Conservation (phyloP, 2,113 vertebrate genomes). For the Piprites chloris region DNA sequence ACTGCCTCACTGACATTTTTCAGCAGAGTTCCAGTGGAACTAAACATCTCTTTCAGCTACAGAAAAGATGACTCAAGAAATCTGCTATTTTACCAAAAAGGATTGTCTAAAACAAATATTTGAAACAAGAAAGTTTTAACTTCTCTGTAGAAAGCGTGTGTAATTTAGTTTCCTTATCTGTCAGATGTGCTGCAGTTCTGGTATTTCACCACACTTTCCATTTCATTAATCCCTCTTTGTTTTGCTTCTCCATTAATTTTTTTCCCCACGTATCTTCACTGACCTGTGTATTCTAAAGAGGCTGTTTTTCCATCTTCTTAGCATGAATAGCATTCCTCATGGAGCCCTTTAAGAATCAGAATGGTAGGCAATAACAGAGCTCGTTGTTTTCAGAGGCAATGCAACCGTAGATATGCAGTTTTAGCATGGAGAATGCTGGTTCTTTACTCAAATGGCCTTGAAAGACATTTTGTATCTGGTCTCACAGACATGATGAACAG, state of each 20-base stretch:
- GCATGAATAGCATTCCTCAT: neutral
- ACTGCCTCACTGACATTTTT: neutral
- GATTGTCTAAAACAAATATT: neutral
- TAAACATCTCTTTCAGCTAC: neutral
- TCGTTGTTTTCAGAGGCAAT: neutral
- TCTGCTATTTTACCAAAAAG: neutral
- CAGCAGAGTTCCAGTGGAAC: neutral
- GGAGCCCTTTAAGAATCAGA: neutral
- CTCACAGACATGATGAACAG: neutral
- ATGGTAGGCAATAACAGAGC: neutral
- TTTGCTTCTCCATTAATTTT: neutral
- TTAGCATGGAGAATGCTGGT: neutral
- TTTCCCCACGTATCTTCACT: neutral
- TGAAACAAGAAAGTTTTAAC: neutral
- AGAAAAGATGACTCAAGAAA: neutral
- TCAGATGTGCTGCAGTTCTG: neutral
- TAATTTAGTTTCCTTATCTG: neutral
- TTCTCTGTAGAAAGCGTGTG: neutral
- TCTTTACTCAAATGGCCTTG: neutral
- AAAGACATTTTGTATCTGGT: neutral
- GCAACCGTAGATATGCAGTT: neutral
- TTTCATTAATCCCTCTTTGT: neutral
- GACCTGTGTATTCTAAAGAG: neutral
- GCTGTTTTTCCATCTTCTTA: neutral
- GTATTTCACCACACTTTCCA: neutral